phyloP scores from a whole-genome alignment of 2,113 vertebrate species.

The Spizaetus ornatus region DNA sequence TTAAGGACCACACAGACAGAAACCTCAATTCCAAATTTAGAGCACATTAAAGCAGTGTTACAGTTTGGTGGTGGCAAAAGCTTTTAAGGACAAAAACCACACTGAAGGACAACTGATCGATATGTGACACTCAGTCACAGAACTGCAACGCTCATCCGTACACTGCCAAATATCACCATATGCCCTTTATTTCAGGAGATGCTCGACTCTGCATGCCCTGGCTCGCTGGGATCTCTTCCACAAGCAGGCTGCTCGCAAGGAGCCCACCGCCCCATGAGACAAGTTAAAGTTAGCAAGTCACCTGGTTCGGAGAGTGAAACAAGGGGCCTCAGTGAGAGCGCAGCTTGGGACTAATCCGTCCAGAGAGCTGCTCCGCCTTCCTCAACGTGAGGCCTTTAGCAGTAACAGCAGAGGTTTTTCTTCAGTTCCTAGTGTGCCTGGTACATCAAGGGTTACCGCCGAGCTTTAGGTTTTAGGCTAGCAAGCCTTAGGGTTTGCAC shows the following conservation, averaged over 20 bases:
- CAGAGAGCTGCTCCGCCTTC: not conserved
- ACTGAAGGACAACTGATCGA: not conserved
- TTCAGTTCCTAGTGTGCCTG: not conserved
- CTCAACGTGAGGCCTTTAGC: not conserved
- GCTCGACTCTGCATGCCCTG: fast-evolving
- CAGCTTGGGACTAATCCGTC: not conserved
- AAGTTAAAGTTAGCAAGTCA: not conserved
- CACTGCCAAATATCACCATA: fast-evolving
- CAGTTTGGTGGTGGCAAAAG: not conserved
- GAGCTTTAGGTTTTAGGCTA: not conserved
- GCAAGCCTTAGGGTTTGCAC: not conserved
- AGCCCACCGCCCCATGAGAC: not conserved
- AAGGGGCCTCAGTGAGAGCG: not conserved
- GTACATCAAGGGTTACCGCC: too few relatives aligned
- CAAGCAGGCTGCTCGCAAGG: too few relatives aligned
- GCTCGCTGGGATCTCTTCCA: not conserved
- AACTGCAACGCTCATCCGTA: fast-evolving
- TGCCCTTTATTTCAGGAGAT: not conserved
- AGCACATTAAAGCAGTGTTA: not conserved
- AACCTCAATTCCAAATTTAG: constrained; percentile 34
- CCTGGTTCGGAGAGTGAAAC: not conserved
- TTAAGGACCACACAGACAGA: not conserved
- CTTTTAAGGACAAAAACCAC: not conserved
- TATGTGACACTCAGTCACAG: not conserved
- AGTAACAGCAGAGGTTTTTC: not conserved